A percentile compares a stretch with the other conserved stretches of the same genome.
These are phyloP conservation scores for Lottia gigantea DNA, from an alignment of 2,888 invertebrate species.

Conservation along the genomic window DNA sequence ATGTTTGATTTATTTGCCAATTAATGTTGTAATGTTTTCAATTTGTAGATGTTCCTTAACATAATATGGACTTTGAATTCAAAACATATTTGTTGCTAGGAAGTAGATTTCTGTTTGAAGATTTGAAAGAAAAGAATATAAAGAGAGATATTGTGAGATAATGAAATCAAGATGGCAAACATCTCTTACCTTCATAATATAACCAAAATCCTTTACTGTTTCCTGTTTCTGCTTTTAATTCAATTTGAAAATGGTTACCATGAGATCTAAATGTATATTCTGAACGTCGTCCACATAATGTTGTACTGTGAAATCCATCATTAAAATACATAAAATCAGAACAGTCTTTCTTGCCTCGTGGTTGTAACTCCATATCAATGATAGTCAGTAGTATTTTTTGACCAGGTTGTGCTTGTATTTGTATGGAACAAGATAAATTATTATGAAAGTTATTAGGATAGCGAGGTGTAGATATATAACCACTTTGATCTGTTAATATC, in stretches of 20 bases:
- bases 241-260: conserved; percentile 43
- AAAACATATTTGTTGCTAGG: too few relatives aligned
- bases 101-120: too few relatives aligned
- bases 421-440: conserved; percentile 42
- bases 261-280: conserved; percentile 46
- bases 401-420: conserved; percentile 41
- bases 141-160: too few relatives aligned
- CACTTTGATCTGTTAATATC: conserved; percentile 42
- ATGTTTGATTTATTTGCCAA: too few relatives aligned
- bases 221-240: conserved; percentile 41
- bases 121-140: too few relatives aligned
- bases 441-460: conserved; percentile 53
- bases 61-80: too few relatives aligned
- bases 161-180: not conserved
- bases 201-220: conserved; percentile 63
- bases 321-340: conserved; percentile 56
- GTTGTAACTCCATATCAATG: conserved; percentile 57
- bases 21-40: too few relatives aligned
- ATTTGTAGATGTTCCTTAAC: too few relatives aligned
- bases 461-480: conserved; percentile 59
- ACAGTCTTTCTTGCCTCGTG: conserved; percentile 48
- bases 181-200: conserved; percentile 60
- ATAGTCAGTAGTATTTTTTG: conserved; percentile 56
- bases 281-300: conserved; percentile 54
- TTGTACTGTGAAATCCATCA: conserved; percentile 49